Base-by-base conservation (phyloP, 2,888 invertebrate species). In the Lasioglossum leucozonium region DNA sequence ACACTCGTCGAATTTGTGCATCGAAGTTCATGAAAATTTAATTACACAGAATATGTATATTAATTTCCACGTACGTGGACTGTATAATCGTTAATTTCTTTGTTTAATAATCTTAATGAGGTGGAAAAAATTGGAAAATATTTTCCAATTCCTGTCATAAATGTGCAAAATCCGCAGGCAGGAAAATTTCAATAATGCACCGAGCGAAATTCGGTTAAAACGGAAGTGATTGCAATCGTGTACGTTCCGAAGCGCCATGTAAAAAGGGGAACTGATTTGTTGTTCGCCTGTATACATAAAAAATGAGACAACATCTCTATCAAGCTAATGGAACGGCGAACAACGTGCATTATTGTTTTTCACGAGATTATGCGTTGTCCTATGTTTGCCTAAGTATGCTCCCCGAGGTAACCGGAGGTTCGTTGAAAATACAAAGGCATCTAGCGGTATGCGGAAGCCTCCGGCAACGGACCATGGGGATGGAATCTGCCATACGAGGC, bases 341-440 rank as follows among this genome's bases (percentile, higher is more conserved):
- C 58, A 58, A 13, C 26, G 4, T 58, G 58, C 58, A 58, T 58
- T 58, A 58, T 58, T 58, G 58, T 58, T 58, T 58, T 58, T 58
- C 58, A 58, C 58, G 58, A 58, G 58, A 58, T 58, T 58, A 58
- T 58, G 58, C 26, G 58, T 58, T 26, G 58, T 26, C n/a, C 58
- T 5, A 26, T 26, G 58, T 58, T 58, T 58, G n/a, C 58, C 13
- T n/a, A 26, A 58, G 58, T 58, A 26, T 58, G 58, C 58, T 58
- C 13, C 26, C 58, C 58, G 58, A 58, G 58, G 26, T 58, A 58
- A 58, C 26, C 13, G 58, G 26, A 58, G 58, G 26, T 58, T 26
- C 58, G 58, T 58, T 58, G 58, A 58, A 58, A 58, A 58, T 58
- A 26, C 58, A 58, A 58, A 58, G 55, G 58, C 26, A 26, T 26